Percentiles rank a stretch among this genome's conserved stretches.
Conservation (phyloP, 2,888 invertebrate genomes). For the Scelioninae gen. 2 region DNA sequence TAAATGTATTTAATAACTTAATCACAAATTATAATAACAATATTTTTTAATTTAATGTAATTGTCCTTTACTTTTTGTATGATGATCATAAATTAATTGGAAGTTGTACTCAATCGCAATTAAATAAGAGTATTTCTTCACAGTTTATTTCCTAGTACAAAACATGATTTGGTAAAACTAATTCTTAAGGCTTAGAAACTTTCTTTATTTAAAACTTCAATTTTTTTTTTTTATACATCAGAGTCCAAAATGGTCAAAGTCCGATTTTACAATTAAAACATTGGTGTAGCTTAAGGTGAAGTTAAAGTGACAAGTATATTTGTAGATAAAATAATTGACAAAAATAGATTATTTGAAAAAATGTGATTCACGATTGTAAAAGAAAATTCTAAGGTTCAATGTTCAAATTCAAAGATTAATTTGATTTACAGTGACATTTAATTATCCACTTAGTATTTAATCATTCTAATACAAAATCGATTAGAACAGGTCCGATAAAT, state of each 20-base stretch:
- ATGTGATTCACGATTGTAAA: neutral
- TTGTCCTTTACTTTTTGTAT: too few relatives aligned
- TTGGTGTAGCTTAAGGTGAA: neutral
- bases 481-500: neutral
- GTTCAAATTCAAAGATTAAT: neutral
- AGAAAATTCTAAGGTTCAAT: neutral
- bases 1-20: too few relatives aligned
- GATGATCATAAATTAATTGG: too few relatives aligned
- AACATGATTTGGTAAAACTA: neutral
- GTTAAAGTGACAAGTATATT: conserved; percentile 1
- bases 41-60: too few relatives aligned
- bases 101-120: too few relatives aligned
- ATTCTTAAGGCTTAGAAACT: conserved; percentile 6
- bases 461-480: neutral
- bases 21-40: too few relatives aligned
- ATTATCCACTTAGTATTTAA: neutral
- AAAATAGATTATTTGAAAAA: neutral
- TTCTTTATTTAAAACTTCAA: neutral
- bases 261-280: conserved; percentile 10
- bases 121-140: too few relatives aligned
- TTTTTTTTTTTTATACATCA: conserved; percentile 2
- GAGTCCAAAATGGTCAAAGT: conserved; percentile 23
- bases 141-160: too few relatives aligned
- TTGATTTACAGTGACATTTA: neutral
- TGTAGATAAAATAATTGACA: neutral